Conservation (phyloP, 2,113 vertebrate species). For the Oncorhynchus tshawytscha region DNA sequence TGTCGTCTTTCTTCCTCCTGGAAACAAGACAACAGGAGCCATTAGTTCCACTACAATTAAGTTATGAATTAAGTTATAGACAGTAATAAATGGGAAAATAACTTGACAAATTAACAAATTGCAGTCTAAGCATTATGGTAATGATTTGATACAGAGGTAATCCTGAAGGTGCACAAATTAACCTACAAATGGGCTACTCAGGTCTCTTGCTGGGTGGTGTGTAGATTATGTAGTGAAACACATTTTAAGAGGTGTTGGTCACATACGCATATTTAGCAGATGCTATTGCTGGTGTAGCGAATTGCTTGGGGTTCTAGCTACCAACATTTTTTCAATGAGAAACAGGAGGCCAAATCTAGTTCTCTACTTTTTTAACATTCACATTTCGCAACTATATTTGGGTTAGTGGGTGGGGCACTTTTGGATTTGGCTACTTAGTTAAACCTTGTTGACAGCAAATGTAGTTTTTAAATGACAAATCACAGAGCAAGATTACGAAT, state of each 20-base stretch:
- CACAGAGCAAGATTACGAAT: not conserved
- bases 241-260: conserved; percentile 33
- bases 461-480: not conserved
- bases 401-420: not conserved
- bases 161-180: conserved; percentile 39
- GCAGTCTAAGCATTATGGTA: conserved; percentile 43
- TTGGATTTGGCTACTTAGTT: not conserved
- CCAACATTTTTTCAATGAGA: conserved; percentile 33
- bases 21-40: conserved; percentile 16
- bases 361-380: not conserved
- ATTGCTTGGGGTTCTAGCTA: too few relatives aligned
- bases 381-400: not conserved
- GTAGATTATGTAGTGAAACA: conserved; percentile 16
- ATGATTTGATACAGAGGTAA: conserved; percentile 34
- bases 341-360: conserved; percentile 44
- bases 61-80: not conserved
- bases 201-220: conserved; percentile 7
- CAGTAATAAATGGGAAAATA: conserved; percentile 1
- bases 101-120: too few relatives aligned
- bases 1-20: conserved; percentile 85
- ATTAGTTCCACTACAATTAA: too few relatives aligned
- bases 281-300: too few relatives aligned
- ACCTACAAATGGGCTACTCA: conserved; percentile 5
- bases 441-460: not conserved
- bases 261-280: too few relatives aligned